phyloP scores from a whole-genome alignment of 2,888 invertebrate species.

The Pogonocherus hispidulus region DNA sequence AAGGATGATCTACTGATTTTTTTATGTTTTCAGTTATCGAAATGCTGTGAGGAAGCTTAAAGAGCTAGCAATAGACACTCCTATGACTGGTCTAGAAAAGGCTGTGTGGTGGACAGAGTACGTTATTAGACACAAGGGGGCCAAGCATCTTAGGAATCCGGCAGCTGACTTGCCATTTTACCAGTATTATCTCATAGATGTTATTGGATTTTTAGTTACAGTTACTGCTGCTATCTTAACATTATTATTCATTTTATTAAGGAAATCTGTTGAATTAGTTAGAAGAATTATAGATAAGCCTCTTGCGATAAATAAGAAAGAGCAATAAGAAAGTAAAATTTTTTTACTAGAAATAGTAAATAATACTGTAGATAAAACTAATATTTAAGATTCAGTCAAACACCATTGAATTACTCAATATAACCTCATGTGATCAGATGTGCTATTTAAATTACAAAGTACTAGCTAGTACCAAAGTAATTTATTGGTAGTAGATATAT shows the following conservation, averaged over 20 bases:
- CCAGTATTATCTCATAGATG: constrained; percentile 51
- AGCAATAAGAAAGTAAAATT: not conserved
- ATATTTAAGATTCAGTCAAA: too few species aligned
- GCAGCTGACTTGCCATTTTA: constrained; percentile 44
- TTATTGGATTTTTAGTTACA: constrained; percentile 40
- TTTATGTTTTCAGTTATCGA: not conserved
- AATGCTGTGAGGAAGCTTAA: not conserved
- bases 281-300: constrained; percentile 39
- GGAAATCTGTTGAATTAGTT: constrained; percentile 15
- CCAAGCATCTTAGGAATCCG: constrained; percentile 46
- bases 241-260: not conserved
- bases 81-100: constrained; percentile 57
- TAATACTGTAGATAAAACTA: too few species aligned
- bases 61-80: not conserved
- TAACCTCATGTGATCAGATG: too few species aligned
- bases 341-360: not conserved
- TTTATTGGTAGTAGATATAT: too few species aligned
- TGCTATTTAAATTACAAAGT: too few species aligned
- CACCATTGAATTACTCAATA: too few species aligned
- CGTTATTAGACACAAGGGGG: constrained; percentile 50
- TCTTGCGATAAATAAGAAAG: not conserved
- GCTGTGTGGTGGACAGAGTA: constrained; percentile 56
- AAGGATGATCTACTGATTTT: not conserved
- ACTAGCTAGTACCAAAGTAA: too few species aligned
- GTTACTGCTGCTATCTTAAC: not conserved